Evolutionary conservation across 2,113 vertebrate species (phyloP).

Genomic region (Myiozetetes cayanensis): DNA sequence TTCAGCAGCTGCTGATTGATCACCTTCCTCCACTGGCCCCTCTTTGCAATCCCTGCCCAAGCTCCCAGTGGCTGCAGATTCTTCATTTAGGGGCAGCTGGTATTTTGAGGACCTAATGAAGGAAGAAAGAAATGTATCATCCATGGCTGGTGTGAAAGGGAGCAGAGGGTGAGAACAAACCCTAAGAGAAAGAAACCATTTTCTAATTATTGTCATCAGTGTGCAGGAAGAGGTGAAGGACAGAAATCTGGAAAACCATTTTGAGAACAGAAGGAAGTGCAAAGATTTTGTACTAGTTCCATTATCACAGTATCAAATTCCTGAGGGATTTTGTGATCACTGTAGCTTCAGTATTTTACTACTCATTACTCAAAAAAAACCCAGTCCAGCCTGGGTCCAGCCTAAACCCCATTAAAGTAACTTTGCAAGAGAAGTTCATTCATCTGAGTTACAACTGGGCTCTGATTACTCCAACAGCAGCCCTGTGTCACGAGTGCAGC

Average conservation of each 20-base stretch:
- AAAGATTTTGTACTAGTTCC: not conserved
- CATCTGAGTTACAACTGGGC: not conserved
- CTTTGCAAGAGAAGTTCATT: not conserved
- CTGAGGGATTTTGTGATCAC: not conserved
- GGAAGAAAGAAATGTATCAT: not conserved
- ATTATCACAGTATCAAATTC: not conserved
- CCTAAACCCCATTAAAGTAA: not conserved
- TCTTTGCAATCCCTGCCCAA: not conserved
- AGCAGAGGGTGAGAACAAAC: not conserved
- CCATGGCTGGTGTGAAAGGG: not conserved
- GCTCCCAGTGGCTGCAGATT: constrained; percentile 1
- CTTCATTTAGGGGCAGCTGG: constrained; percentile 71
- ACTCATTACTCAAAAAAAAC: not conserved
- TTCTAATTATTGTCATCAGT: not conserved
- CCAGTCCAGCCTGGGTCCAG: not conserved
- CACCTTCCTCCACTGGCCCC: not conserved
- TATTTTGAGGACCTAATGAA: constrained; percentile 84
- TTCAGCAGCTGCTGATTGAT: not conserved
- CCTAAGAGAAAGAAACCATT: not conserved
- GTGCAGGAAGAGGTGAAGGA: not conserved
- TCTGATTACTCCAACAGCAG: accelerated
- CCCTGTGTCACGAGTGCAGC: not conserved
- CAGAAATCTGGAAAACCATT: not conserved
- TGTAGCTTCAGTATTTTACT: not conserved
- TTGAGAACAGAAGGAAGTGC: not conserved